These are phyloP conservation scores for Ardeotis arabs DNA, from an alignment of 2,113 vertebrate species.

Conservation along the genomic window DNA sequence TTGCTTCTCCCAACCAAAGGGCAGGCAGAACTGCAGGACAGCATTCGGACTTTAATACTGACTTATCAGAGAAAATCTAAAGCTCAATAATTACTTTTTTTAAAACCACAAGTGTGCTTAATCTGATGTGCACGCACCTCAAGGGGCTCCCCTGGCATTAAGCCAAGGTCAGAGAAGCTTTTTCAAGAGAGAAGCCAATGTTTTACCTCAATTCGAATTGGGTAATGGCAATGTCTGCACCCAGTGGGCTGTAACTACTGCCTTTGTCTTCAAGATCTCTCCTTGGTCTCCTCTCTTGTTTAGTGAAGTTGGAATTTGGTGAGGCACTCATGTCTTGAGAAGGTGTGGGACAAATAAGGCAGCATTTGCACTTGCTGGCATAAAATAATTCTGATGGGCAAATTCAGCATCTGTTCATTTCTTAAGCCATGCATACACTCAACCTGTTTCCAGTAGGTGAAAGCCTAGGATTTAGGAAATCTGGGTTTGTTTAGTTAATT, in stretches of 20 bases:
- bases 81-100: neutral
- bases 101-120: neutral
- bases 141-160: neutral
- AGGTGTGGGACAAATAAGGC: neutral
- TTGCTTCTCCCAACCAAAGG: neutral
- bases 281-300: neutral
- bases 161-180: neutral
- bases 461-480: neutral
- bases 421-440: neutral
- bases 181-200: neutral
- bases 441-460: neutral
- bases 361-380: neutral
- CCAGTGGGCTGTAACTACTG: neutral
- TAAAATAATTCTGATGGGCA: neutral
- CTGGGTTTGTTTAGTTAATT: neutral
- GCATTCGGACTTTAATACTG: neutral
- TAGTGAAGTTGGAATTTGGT: neutral
- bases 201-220: neutral
- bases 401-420: neutral
- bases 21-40: neutral
- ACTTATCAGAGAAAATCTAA: neutral
- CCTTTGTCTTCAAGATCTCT: neutral
- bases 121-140: fast-evolving
- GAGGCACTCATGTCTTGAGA: neutral
- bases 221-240: neutral